Conservation (phyloP, 2,113 vertebrate species). For the Vidua chalybeata region DNA sequence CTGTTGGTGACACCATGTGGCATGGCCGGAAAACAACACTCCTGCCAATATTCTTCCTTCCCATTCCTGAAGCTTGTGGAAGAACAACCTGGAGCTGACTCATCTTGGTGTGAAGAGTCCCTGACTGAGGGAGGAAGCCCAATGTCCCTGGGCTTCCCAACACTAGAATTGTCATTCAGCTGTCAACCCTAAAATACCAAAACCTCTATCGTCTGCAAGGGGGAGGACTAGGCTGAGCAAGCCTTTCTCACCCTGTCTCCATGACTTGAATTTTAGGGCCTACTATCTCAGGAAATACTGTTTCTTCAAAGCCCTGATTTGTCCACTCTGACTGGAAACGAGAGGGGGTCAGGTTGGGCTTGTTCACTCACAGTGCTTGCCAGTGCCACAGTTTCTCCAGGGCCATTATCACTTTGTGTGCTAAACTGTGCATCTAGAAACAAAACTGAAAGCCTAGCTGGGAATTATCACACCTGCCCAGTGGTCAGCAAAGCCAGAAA, state of each 20-base stretch:
- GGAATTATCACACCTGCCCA: background rate
- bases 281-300: background rate
- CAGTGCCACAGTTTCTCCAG: background rate
- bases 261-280: background rate
- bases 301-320: background rate
- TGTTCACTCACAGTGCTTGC: background rate
- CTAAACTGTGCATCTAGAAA: background rate
- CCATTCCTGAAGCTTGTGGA: background rate
- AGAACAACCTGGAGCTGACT: background rate
- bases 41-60: background rate
- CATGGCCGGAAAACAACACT: conserved; percentile 1
- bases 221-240: background rate
- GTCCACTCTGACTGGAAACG: background rate
- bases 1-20: conserved; percentile 57
- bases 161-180: background rate
- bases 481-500: background rate
- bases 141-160: background rate
- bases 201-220: background rate
- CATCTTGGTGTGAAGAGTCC: background rate
- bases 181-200: background rate
- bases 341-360: background rate
- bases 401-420: background rate
- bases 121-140: background rate
- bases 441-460: background rate
- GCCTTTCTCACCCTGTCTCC: background rate